Conservation (phyloP, 2,888 invertebrate genomes). For the Volucella inanis region DNA sequence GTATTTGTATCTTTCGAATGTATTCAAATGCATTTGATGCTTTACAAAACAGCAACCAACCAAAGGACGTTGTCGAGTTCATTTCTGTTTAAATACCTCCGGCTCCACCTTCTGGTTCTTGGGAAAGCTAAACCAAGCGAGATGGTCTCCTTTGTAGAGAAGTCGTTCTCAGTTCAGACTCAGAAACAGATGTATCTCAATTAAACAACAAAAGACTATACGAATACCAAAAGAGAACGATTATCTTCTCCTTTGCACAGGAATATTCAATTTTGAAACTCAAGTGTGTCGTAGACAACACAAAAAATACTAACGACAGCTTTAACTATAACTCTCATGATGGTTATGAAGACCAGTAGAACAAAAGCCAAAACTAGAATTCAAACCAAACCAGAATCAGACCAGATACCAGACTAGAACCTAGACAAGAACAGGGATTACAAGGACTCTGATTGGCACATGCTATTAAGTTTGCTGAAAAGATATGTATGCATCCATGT, state of each 20-base stretch:
- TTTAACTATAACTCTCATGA: conserved; percentile 6
- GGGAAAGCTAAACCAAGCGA: conserved; percentile 6
- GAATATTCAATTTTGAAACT: conserved; percentile 69
- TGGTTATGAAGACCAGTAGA: conserved; percentile 17
- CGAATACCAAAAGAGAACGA: too few relatives aligned
- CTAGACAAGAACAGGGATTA: conserved; percentile 38
- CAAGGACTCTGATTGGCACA: conserved; percentile 68
- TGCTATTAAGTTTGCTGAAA: conserved; percentile 55
- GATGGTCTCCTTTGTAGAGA: conserved; percentile 16
- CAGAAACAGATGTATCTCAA: conserved; percentile 73
- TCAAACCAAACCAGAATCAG: neutral
- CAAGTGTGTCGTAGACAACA: conserved; percentile 7
- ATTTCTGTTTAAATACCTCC: conserved; percentile 21
- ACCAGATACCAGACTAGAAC: too few relatives aligned
- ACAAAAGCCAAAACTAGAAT: conserved; percentile 33
- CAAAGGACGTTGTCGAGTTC: conserved; percentile 1
- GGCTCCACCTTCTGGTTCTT: neutral
- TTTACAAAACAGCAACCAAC: conserved; percentile 2
- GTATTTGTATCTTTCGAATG: neutral
- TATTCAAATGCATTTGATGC: conserved; percentile 11
- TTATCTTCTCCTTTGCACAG: conserved; percentile 50
- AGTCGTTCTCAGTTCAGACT: conserved; percentile 57
- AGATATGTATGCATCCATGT: neutral
- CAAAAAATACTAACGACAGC: conserved; percentile 17
- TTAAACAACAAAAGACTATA: conserved; percentile 52